Base-by-base conservation (phyloP, 2,888 invertebrate genomes). In the Drosophila formosana region DNA sequence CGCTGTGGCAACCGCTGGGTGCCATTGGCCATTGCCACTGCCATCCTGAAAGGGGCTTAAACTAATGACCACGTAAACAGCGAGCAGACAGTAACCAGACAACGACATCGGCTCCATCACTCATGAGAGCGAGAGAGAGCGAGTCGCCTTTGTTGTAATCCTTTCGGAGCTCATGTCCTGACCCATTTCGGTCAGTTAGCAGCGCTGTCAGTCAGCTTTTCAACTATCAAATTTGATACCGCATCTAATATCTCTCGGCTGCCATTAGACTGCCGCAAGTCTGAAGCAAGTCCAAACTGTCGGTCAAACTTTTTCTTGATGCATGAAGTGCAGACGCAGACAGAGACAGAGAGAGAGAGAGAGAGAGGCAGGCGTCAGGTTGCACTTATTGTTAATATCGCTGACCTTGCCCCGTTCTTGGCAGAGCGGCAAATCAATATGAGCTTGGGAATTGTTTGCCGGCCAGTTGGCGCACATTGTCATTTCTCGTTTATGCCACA, bases 31-130 rank as follows among this genome's bases (percentile, higher is more conserved):
- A 73, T 66, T 55, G 57, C 63, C 72, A 73, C 65, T 55, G 57
- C 63, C 72, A 72, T 66, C 57, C 75, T 67, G 88, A 82, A 82
- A 86, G 75, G 88, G 86, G 60, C 26, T 49, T 78, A 84, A 89
- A 90, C 91, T 90, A 91, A 90, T 90, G 91, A 90, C 91, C 91
- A 86, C 78, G 79, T 89, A 88, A 87, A 78, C 85, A 80, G 73
- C 78, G 66, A 71, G 89, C 82, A 91, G 90, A 91, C 90, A 91
- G 89, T 84, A 86, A 90, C 87, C 90, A 91, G 91, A 91, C 91
- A 81, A 86, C 82, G 79, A 72, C 82, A 75, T 69, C 80, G 77
- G 69, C 78, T 84, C 69, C 88, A 89, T 89, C 83, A 83, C 57
- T 85, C 83, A 90, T 81, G 26, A 23, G 45, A 53, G 34, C 11